Base-by-base conservation (phyloP, 2,113 vertebrate species). In the Mola mola region DNA sequence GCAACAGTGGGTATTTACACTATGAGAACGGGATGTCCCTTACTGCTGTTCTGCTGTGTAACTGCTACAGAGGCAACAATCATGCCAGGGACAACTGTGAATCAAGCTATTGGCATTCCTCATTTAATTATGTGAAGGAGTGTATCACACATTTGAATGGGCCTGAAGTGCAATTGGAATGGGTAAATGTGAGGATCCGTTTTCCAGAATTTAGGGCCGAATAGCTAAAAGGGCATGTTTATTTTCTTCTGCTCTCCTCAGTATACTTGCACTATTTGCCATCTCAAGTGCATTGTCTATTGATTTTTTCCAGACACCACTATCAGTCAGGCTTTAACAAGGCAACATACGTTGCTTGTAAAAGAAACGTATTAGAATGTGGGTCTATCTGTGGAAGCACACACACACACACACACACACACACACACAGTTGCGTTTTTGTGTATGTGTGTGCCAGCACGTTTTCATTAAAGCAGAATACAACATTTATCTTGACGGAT, bases 71-170 rank as follows among this genome's bases (percentile, higher is more conserved):
- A 25, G 34, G 41, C 52, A 62, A 20, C 48, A 20, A 52, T 33
- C 51, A 41, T 21, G 36, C 19, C 6, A 60, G 58, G 66, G n/a
- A 20, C 36, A 29, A 25, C 31, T 13, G 49, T 76, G 53, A 85
- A 83, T 85, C 75, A 82, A 55, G 26, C 55, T 69, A 59, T 75
- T 55, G 74, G 64, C 38, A 77, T 22, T 52, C 57, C 44, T 49
- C 51, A 28, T 79, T 82, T 87, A 81, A 84, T 80, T 74, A 77
- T 72, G 66, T 29, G 68, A 77, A 55, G 51, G 62, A 87, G 82
- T 79, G 75, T 88, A 90, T 91, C 62, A 80, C 86, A 89, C 88
- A 89, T 86, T 92, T 70, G 73, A 88, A 91, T 82, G 67, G 68
- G 64, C 58, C 55, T 77, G 12, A 80, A 84, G 75, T 82, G 60